phyloP scores from a whole-genome alignment of 2,888 invertebrate genomes.

The Temnothorax ravouxi region DNA sequence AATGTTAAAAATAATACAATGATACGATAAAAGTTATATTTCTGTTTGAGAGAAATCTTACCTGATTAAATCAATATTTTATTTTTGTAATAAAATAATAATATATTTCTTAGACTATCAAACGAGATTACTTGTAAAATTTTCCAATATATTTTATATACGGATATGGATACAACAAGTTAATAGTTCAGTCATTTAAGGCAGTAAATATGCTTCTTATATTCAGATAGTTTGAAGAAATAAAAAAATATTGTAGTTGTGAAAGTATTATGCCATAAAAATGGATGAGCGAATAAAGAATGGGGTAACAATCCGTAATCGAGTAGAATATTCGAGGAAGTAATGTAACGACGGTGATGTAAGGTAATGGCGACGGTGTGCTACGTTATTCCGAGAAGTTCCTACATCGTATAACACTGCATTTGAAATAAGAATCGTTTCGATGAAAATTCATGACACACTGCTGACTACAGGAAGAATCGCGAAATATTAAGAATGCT shows the following conservation, averaged over 20 bases:
- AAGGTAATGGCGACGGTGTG: conserved; percentile 58
- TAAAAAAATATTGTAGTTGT: neutral
- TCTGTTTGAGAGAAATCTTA: neutral
- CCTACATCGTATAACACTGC: conserved; percentile 58
- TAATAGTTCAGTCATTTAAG: neutral
- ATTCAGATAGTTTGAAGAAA: neutral
- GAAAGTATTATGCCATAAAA: conserved; percentile 4
- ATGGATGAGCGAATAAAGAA: conserved; percentile 10
- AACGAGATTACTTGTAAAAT: neutral
- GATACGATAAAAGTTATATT: neutral
- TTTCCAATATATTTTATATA: neutral
- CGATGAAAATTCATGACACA: conserved; percentile 55
- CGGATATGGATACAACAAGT: neutral
- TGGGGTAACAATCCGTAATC: neutral
- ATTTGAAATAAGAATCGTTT: conserved; percentile 69
- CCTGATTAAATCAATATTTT: neutral
- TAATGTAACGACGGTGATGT: conserved; percentile 29
- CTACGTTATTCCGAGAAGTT: conserved; percentile 67
- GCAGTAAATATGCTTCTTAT: neutral
- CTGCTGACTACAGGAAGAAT: neutral
- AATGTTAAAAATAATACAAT: neutral
- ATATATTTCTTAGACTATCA: neutral
- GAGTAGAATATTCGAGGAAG: conserved; percentile 22
- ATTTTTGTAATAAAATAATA: neutral
- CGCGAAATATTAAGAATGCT: conserved; percentile 32